Percentiles rank a stretch among this genome's conserved stretches.
Evolutionary conservation across 2,888 invertebrate species (phyloP).

Genomic region (Trypoxylon attenuatum): DNA sequence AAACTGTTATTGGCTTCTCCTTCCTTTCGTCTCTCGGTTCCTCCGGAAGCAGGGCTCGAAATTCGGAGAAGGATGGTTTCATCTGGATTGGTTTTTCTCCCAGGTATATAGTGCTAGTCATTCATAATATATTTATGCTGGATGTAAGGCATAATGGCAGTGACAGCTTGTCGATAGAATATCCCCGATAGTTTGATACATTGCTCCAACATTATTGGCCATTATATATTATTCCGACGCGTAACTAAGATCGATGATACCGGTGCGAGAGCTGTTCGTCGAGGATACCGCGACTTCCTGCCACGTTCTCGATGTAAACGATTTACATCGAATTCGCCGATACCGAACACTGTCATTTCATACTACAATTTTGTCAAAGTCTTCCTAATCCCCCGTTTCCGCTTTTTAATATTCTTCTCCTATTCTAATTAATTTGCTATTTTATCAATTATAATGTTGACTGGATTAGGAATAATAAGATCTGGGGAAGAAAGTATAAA

Average conservation of each 20-base stretch:
- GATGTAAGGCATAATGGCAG: conserved; percentile 55
- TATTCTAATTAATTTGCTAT: too few species aligned
- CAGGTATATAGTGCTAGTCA: conserved; percentile 29
- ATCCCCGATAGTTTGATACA: conserved; percentile 54
- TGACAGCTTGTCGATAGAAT: conserved; percentile 60
- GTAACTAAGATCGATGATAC: conserved; percentile 48
- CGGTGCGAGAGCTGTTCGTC: too few species aligned
- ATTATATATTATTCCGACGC: conserved; percentile 53
- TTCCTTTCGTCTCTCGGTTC: too few species aligned
- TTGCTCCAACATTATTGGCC: conserved; percentile 56
- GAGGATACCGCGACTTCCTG: background rate
- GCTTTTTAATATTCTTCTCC: too few species aligned
- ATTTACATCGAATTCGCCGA: too few species aligned
- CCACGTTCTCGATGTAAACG: background rate
- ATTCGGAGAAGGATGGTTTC: conserved; percentile 40
- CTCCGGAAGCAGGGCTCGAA: too few species aligned
- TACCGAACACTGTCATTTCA: background rate
- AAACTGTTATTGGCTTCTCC: too few species aligned
- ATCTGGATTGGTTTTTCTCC: conserved; percentile 17
- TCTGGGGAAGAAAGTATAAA: too few species aligned
- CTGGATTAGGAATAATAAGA: too few species aligned
- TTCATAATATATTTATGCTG: conserved; percentile 59
- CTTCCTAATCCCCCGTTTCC: too few species aligned
- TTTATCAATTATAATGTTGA: too few species aligned
- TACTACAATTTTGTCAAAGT: too few species aligned